Evolutionary conservation across 2,888 invertebrate species (phyloP).

Genomic region (Fissipunctia ypsillon): DNA sequence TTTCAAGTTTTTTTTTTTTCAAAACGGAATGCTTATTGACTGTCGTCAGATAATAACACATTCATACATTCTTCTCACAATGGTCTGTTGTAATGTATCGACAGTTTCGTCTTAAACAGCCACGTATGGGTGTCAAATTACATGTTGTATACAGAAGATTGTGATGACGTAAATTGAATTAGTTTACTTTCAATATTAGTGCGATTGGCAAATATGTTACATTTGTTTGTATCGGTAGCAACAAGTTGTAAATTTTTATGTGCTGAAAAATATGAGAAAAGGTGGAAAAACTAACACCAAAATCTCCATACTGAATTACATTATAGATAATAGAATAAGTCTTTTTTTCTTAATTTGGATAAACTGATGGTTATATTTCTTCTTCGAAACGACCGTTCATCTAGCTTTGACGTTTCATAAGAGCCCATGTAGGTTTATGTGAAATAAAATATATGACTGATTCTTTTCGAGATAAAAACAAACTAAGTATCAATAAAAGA

Average conservation of each 20-base stretch:
- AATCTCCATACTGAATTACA: background rate
- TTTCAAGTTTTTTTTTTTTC: background rate
- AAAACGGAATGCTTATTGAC: background rate
- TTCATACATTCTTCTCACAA: slow-evolving; percentile 19
- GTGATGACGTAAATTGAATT: background rate
- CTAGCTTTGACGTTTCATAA: no score
- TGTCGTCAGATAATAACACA: background rate
- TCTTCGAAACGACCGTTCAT: no score
- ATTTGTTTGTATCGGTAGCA: background rate
- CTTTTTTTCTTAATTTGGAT: background rate
- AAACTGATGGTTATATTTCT: background rate
- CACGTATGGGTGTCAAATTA: background rate
- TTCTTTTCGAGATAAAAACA: background rate
- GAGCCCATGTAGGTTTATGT: no score
- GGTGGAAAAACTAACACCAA: background rate
- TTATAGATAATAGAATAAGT: no score
- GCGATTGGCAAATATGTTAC: background rate
- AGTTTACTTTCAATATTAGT: background rate
- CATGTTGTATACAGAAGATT: background rate
- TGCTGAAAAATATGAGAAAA: background rate
- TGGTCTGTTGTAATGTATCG: slow-evolving; percentile 7
- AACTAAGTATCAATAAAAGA: background rate
- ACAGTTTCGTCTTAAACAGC: background rate
- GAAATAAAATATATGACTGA: no score
- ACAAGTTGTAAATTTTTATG: background rate